These are phyloP conservation scores for Emydura subglobosa DNA, from an alignment of 2,113 vertebrate species.

Conservation along the genomic window DNA sequence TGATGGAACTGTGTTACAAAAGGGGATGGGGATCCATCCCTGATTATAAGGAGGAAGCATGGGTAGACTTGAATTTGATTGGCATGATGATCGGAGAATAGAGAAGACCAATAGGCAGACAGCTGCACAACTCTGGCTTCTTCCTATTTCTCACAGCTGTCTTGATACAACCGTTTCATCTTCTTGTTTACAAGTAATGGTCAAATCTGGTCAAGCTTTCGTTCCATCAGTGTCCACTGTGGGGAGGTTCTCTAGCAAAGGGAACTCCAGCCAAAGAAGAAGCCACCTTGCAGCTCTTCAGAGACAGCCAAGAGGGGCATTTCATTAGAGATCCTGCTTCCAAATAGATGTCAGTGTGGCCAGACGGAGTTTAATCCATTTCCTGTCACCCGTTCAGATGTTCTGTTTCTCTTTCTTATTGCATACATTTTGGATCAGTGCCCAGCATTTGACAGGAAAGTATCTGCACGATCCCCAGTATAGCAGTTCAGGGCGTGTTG, in stretches of 20 bases:
- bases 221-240: constrained; percentile 22
- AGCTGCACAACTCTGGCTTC: not conserved
- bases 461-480: constrained; percentile 4
- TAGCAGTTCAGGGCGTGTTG: not conserved
- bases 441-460: constrained; percentile 29
- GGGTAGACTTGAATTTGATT: not conserved
- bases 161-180: constrained; percentile 53
- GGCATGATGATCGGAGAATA: not conserved
- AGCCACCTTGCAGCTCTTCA: not conserved
- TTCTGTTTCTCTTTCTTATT: constrained; percentile 29
- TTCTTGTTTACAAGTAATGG: constrained; percentile 32
- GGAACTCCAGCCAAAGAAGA: constrained; percentile 1
- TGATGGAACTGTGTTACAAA: not conserved
- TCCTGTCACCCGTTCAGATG: constrained; percentile 46
- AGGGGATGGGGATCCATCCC: not conserved
- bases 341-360: constrained; percentile 3
- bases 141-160: constrained; percentile 13
- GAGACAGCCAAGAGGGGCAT: constrained; percentile 49
- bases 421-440: constrained; percentile 34
- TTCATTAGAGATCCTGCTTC: not conserved
- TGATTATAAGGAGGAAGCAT: not conserved
- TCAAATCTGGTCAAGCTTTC: constrained; percentile 2
- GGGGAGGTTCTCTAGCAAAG: constrained; percentile 21
- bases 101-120: not conserved
- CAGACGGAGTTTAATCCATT: constrained; percentile 40